phyloP scores from a whole-genome alignment of 2,888 invertebrate species.

The Rhopalosiphum nymphaeae region DNA sequence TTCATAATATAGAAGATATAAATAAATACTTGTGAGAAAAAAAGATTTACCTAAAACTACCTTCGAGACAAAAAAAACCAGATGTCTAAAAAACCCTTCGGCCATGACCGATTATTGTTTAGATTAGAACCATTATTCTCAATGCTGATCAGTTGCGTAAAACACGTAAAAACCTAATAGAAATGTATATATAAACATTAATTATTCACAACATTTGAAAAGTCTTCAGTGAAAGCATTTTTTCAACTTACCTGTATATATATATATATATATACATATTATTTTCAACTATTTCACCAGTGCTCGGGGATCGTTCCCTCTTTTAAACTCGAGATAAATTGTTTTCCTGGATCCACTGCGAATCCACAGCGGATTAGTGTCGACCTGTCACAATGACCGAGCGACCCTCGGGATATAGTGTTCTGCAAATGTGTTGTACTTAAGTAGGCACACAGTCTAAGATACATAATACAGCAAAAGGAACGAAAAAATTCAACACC shows the following conservation, averaged over 20 bases:
- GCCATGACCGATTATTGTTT: neutral
- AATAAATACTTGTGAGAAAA: neutral
- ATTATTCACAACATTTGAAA: slow-evolving; percentile 30
- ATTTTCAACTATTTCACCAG: neutral
- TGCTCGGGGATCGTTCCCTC: neutral
- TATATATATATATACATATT: slow-evolving; percentile 7
- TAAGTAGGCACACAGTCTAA: slow-evolving; percentile 22
- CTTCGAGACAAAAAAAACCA: neutral
- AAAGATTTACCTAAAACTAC: neutral
- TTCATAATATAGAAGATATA: neutral
- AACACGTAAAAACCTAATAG: slow-evolving; percentile 6
- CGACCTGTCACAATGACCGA: slow-evolving; percentile 62
- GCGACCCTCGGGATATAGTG: slow-evolving; percentile 1
- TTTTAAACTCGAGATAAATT: slow-evolving; percentile 58
- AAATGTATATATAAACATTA: neutral
- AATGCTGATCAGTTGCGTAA: neutral
- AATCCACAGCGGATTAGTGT: slow-evolving; percentile 56
- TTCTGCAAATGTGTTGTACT: slow-evolving; percentile 37
- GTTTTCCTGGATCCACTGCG: slow-evolving; percentile 32
- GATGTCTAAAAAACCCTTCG: neutral
- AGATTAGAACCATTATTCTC: neutral
- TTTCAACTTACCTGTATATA: neutral
- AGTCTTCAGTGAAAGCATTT: slow-evolving; percentile 14
- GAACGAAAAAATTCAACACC: slow-evolving; percentile 13
- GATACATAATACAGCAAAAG: neutral